phyloP scores from a whole-genome alignment of 2,113 vertebrate genomes.

The Periophthalmodon schlosseri region DNA sequence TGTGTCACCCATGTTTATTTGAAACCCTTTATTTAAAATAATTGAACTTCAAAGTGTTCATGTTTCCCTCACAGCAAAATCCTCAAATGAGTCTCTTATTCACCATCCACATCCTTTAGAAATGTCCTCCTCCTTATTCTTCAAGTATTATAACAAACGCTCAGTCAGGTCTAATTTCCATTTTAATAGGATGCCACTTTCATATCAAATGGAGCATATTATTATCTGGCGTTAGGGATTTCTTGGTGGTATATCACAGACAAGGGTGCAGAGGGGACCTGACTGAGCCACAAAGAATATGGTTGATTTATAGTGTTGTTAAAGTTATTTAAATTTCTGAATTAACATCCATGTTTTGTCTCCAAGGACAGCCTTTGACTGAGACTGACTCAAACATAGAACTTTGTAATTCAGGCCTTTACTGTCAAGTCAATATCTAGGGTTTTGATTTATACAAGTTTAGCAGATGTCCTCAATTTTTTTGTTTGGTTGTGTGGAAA shows the following conservation, averaged over 20 bases:
- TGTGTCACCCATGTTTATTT: neutral
- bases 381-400: neutral
- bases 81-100: conserved; percentile 18
- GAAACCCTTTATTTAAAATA: conserved; percentile 16
- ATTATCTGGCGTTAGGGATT: conserved; percentile 36
- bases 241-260: conserved; percentile 36
- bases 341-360: conserved; percentile 16
- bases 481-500: neutral
- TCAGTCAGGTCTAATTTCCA: conserved; percentile 52
- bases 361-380: neutral
- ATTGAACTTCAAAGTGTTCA: conserved; percentile 27
- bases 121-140: conserved; percentile 25
- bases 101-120: conserved; percentile 36
- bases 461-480: neutral
- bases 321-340: neutral
- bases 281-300: conserved; percentile 13
- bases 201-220: conserved; percentile 47
- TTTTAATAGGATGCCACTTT: conserved; percentile 62
- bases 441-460: neutral
- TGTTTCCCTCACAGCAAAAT: conserved; percentile 10
- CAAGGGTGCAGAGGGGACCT: conserved; percentile 10
- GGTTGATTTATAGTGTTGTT: conserved; percentile 31
- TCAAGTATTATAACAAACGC: conserved; percentile 26
- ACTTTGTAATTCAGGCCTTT: neutral
- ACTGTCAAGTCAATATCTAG: neutral